Evolutionary conservation across 2,113 vertebrate genomes (phyloP), one percentile per base, ranked within the genome.

Genomic region (Callocephalon fimbriatum): DNA sequence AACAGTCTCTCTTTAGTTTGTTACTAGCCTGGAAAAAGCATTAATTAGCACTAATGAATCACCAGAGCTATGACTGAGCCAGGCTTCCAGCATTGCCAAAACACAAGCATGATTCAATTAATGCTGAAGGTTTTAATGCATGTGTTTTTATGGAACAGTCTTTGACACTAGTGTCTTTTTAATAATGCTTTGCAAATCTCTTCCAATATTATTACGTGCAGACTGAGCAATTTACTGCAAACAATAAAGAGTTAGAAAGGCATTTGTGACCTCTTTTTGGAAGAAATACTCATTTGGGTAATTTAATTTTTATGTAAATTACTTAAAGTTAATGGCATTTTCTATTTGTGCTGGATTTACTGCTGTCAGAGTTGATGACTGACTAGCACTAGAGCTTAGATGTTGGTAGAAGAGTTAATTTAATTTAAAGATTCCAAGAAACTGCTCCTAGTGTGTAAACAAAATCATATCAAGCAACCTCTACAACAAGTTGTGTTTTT

Each of bases 11-110:
- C 80, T 95, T 91, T 92, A 93, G 82, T 97, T 98, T 94, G 93
- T 95, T 90, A 97, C 91, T 97, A 94, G 96, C 94, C 93, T 90
- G 95, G 93, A 97, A 98, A 98, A 97, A 81, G 59, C 89, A 93
- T 95, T 97, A 97, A 98, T 98, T 98, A 98, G 90, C 92, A 97
- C 89, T 98, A 98, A 98, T 98, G 97, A 98, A 97, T 97, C 98
- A 98, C 82, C 77, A 88, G 59, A 95, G 93, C 35, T 61, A 76
- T 68, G 93, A 94, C 90, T 62, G 77, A 95, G 91, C 88, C 97
- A 95, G 93, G 56, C 88, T 97, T 97, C 80, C 82, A 65, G 58
- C 93, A 93, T 62, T 95, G 96, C 95, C 94, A 96, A 95, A 97
- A 97, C 88, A 95, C 74, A 95, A 97, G 93, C 96, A 95, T 95